Percentiles rank a stretch among this genome's conserved stretches.
phyloP scores from a whole-genome alignment of 2,888 invertebrate species.

The Rhimphoctona megacephalus region DNA sequence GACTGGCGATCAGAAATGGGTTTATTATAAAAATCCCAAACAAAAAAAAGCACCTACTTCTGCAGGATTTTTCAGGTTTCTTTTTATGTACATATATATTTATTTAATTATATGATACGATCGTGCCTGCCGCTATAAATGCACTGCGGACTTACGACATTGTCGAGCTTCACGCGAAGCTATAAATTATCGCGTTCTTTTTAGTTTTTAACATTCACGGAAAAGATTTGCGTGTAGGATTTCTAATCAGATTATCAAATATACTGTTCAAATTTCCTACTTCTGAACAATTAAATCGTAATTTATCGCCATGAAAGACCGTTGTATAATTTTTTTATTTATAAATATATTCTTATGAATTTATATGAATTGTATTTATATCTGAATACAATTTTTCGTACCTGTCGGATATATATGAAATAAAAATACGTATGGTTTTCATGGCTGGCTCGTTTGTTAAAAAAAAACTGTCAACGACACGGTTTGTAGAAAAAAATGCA shows the following conservation, averaged over 20 bases:
- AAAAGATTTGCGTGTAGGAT: background rate
- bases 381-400: too few relatives aligned
- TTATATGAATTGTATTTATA: background rate
- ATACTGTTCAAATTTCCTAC: background rate
- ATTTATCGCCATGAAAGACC: background rate
- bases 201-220: background rate
- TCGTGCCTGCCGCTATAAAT: background rate
- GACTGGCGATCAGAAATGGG: too few relatives aligned
- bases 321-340: background rate
- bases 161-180: background rate
- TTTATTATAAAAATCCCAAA: too few relatives aligned
- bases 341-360: background rate
- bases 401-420: background rate
- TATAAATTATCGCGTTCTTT: too few relatives aligned
- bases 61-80: background rate
- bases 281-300: background rate
- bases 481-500: background rate
- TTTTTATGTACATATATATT: background rate
- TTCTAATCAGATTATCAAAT: background rate
- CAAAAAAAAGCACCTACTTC: background rate
- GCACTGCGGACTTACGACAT: background rate
- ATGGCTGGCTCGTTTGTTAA: conserved; percentile 1
- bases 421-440: background rate
- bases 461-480: background rate
- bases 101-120: background rate